These are phyloP conservation scores for Siphlonurus alternatus DNA, from an alignment of 2,888 invertebrate species.

Conservation along the genomic window DNA sequence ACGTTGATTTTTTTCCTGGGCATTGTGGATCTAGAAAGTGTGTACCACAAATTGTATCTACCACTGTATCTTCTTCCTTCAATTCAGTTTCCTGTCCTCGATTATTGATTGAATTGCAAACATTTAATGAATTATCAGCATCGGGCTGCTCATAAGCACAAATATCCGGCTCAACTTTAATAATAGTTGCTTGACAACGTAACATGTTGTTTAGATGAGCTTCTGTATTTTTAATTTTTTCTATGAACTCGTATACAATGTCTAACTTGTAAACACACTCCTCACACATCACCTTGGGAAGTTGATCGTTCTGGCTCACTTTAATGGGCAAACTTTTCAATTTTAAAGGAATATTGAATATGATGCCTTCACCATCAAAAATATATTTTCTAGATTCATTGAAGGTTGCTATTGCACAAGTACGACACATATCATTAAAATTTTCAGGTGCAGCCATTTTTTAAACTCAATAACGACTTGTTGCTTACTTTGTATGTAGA, in stretches of 20 bases:
- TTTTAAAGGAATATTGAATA: not conserved
- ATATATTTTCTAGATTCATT: not conserved
- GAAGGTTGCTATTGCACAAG: not conserved
- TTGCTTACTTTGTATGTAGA: too few species aligned
- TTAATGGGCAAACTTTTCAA: not conserved
- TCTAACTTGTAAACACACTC: not conserved
- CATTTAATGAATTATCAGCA: too few species aligned
- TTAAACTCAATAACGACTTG: too few species aligned
- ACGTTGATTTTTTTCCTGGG: too few species aligned
- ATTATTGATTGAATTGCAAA: too few species aligned
- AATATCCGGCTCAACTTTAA: not conserved
- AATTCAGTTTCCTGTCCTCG: too few species aligned
- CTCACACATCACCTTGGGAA: not conserved
- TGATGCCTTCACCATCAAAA: not conserved
- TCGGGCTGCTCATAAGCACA: not conserved
- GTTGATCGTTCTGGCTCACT: not conserved
- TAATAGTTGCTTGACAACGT: not conserved
- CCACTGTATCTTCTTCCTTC: not conserved
- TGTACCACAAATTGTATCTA: not conserved
- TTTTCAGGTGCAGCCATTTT: too few species aligned
- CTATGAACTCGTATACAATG: not conserved
- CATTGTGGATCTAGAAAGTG: not conserved
- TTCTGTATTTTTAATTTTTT: not conserved
- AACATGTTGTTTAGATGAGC: not conserved
- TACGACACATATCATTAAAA: not conserved